Evolutionary conservation across 2,888 invertebrate genomes (phyloP).

Genomic region (Hydriomena furcata): DNA sequence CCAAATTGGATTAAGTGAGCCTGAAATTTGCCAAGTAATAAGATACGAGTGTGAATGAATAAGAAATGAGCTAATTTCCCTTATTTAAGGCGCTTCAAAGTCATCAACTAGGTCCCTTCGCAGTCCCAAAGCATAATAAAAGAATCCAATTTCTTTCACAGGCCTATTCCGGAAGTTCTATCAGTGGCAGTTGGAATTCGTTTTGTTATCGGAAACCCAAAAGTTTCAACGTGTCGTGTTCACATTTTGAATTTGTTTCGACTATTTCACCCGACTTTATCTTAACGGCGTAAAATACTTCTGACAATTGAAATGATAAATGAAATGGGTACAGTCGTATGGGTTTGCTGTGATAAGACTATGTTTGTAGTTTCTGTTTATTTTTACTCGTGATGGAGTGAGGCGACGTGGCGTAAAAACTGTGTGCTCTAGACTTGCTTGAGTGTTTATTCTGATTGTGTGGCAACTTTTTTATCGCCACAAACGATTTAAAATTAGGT

Average conservation of each 20-base stretch:
- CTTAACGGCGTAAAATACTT: slow-evolving; percentile 2
- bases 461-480: too few relatives aligned
- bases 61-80: too few relatives aligned
- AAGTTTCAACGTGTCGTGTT: slow-evolving; percentile 4
- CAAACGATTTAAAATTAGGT: too few relatives aligned
- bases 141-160: slow-evolving; percentile 17
- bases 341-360: slow-evolving; percentile 5
- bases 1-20: too few relatives aligned
- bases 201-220: slow-evolving; percentile 22
- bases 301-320: slow-evolving; percentile 22
- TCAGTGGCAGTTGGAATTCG: slow-evolving; percentile 10
- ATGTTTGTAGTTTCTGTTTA: not conserved
- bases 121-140: slow-evolving; percentile 17
- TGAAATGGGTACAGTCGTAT: slow-evolving; percentile 9
- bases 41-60: too few relatives aligned
- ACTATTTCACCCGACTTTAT: slow-evolving; percentile 17
- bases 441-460: too few relatives aligned
- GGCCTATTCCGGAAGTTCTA: slow-evolving; percentile 19
- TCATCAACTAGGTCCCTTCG: not conserved
- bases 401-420: too few relatives aligned
- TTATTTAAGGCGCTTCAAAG: too few relatives aligned
- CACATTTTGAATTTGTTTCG: slow-evolving; percentile 22
- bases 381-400: not conserved
- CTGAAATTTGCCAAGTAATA: too few relatives aligned
- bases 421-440: too few relatives aligned